Evolutionary conservation across 2,888 invertebrate genomes (phyloP).

Genomic region (Digitonthophagus gazella): DNA sequence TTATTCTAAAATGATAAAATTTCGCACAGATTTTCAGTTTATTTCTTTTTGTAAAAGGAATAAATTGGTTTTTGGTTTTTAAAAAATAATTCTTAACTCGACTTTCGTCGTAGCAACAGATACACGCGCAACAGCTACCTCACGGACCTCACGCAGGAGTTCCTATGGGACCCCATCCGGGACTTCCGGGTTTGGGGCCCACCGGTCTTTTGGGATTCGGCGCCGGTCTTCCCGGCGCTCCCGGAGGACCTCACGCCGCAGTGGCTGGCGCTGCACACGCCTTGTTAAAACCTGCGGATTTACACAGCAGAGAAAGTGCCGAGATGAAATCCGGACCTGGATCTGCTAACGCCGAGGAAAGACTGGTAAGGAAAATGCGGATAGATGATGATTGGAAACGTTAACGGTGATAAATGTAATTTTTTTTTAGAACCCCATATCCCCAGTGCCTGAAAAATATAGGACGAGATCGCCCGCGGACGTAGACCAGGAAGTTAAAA

Average conservation of each 20-base stretch:
- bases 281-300: conserved; percentile 48
- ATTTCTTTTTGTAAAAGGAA: too few species aligned
- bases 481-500: conserved; percentile 64
- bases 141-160: conserved; percentile 49
- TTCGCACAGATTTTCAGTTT: too few species aligned
- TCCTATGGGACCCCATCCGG: conserved; percentile 50
- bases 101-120: conserved; percentile 46
- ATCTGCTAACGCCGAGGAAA: conserved; percentile 49
- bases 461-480: conserved; percentile 75
- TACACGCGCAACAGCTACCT: conserved; percentile 51
- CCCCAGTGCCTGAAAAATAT: conserved; percentile 72
- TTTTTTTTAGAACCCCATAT: conserved; percentile 74
- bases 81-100: conserved; percentile 1
- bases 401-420: not conserved
- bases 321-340: conserved; percentile 45
- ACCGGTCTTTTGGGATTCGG: conserved; percentile 43
- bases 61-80: not conserved
- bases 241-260: conserved; percentile 42
- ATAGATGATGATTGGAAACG: not conserved
- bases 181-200: conserved; percentile 48
- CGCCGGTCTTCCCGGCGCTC: conserved; percentile 43
- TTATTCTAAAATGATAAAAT: conserved; percentile 1
- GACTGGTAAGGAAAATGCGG: conserved; percentile 46
- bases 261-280: conserved; percentile 46
- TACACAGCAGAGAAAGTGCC: conserved; percentile 43